phyloP scores from a whole-genome alignment of 2,113 vertebrate species.

The Stigmatopora argus region DNA sequence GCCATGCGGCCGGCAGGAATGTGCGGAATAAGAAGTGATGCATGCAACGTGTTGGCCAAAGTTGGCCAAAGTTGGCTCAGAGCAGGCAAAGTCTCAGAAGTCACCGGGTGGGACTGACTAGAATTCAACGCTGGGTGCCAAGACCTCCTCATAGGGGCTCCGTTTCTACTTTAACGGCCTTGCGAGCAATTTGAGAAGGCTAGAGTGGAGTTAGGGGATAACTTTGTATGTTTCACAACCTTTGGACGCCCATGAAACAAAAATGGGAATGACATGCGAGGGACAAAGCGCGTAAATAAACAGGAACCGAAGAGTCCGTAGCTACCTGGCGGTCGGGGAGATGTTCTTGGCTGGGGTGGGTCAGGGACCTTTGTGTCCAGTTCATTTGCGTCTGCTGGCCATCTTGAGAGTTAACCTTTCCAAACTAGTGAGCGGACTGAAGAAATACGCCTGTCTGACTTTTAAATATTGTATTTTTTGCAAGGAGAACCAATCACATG shows the following conservation, averaged over 20 bases:
- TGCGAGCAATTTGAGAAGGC: not conserved
- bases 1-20: slow-evolving; percentile 4
- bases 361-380: not conserved
- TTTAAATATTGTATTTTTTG: too few relatives aligned
- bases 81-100: not conserved
- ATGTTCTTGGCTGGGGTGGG: not conserved
- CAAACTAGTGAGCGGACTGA: not conserved
- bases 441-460: not conserved
- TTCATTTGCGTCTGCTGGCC: not conserved
- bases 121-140: slow-evolving; percentile 6
- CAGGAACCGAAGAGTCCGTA: not conserved
- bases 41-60: slow-evolving; percentile 11
- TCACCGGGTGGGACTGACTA: not conserved
- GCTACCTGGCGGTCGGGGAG: not conserved
- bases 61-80: slow-evolving; percentile 11
- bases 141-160: slow-evolving; percentile 6
- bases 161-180: slow-evolving; percentile 4
- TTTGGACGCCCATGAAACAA: not conserved
- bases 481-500: not conserved
- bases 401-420: not conserved
- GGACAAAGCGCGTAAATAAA: not conserved
- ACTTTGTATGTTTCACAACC: slow-evolving; percentile 2
- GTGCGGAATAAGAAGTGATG: not conserved
- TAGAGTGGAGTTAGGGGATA: not conserved
- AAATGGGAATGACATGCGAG: not conserved